Evolutionary conservation across 2,888 invertebrate genomes (phyloP).

Genomic region (Callyntrura sp.): DNA sequence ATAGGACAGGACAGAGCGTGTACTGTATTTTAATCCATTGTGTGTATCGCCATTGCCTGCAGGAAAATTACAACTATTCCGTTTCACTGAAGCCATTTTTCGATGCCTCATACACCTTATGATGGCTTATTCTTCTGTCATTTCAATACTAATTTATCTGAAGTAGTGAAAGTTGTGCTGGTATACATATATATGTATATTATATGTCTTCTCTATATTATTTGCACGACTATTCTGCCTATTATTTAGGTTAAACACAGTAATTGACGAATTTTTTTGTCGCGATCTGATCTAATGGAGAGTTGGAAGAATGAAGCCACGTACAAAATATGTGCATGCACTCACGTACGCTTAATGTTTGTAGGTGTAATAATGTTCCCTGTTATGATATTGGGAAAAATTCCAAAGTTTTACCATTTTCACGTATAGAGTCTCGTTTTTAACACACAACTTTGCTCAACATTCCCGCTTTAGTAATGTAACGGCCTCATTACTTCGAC

Average conservation of each 20-base stretch:
- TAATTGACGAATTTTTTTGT: conserved; percentile 23
- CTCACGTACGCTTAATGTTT: conserved; percentile 48
- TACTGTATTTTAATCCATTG: conserved; percentile 9
- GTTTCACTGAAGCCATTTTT: conserved; percentile 49
- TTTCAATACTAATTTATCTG: conserved; percentile 47
- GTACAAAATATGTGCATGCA: background rate
- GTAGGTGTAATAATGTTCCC: conserved; percentile 23
- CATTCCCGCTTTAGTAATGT: background rate
- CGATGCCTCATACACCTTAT: conserved; percentile 3
- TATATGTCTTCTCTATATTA: background rate
- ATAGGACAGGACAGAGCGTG: background rate
- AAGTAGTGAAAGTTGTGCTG: background rate
- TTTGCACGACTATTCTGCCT: background rate
- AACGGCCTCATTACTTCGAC: conserved; percentile 34
- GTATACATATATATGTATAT: conserved; percentile 5
- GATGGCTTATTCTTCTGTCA: conserved; percentile 53
- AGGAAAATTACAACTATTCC: conserved; percentile 34
- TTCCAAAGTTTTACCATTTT: conserved; percentile 49
- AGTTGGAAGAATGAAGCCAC: background rate
- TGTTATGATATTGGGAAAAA: conserved; percentile 46
- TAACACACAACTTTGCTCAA: background rate
- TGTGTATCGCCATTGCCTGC: background rate
- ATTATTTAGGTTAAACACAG: conserved; percentile 25
- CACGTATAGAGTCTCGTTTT: background rate
- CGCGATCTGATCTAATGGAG: conserved; percentile 17